These are phyloP conservation scores for Phortica magna DNA, from an alignment of 2,888 invertebrate genomes.

Conservation along the genomic window DNA sequence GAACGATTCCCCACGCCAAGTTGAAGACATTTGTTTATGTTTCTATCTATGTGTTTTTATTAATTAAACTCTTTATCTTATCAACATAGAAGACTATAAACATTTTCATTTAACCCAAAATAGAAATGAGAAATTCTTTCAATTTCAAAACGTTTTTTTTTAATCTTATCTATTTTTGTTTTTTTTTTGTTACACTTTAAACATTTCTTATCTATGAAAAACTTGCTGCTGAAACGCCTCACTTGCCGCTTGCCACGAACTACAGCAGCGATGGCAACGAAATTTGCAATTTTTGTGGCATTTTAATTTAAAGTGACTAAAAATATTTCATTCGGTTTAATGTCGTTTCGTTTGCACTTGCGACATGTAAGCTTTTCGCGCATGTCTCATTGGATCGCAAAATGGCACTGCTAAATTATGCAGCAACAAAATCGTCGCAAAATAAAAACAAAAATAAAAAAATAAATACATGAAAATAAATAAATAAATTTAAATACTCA, in stretches of 20 bases:
- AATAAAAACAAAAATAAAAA: not conserved
- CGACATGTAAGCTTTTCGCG: not conserved
- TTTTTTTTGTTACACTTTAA: not conserved
- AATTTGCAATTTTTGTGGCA: slow-evolving; percentile 31
- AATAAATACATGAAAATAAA: not conserved
- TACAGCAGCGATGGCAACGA: not conserved
- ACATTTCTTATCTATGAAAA: not conserved
- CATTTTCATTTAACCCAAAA: too few species aligned
- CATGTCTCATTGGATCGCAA: not conserved
- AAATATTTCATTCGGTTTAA: slow-evolving; percentile 24
- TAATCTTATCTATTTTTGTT: not conserved
- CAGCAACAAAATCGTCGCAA: not conserved
- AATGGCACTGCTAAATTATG: not conserved
- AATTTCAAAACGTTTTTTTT: too few species aligned
- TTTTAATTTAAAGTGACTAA: slow-evolving; percentile 29
- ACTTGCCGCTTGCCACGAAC: not conserved
- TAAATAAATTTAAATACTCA: not conserved
- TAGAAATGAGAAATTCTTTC: too few species aligned
- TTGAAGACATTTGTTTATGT: too few species aligned
- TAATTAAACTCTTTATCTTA: too few species aligned
- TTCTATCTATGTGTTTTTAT: too few species aligned
- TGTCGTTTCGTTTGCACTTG: not conserved
- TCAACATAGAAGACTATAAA: too few species aligned
- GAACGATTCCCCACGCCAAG: too few species aligned
- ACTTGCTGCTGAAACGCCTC: not conserved